Percentiles rank a stretch among this genome's conserved stretches.
Conservation (phyloP, 2,797 vertebrate genomes). For the Pachyuromys duprasi region DNA sequence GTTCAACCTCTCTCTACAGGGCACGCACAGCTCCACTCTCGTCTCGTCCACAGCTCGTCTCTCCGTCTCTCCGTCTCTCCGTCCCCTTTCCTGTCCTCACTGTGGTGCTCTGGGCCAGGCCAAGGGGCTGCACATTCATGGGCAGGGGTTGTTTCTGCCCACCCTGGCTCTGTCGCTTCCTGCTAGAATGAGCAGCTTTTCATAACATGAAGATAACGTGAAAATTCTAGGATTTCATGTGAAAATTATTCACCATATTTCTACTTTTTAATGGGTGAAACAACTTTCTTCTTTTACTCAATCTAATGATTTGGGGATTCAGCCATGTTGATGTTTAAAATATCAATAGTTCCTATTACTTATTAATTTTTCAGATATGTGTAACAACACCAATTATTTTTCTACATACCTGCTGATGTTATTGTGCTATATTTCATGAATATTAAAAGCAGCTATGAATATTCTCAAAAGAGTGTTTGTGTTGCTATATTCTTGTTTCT, state of each 20-base stretch:
- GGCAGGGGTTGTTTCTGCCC: background rate
- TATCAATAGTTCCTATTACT: background rate
- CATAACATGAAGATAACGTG: background rate
- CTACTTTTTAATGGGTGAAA: background rate
- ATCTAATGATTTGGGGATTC: background rate
- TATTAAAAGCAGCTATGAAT: background rate
- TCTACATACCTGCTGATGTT: background rate
- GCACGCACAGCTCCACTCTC: background rate
- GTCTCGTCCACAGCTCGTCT: too few relatives aligned
- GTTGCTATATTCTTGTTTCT: background rate
- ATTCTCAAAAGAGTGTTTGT: background rate
- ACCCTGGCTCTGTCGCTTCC: background rate
- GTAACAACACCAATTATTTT: background rate
- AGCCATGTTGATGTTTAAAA: background rate
- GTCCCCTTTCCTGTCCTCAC: background rate
- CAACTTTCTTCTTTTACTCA: background rate
- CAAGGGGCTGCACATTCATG: background rate
- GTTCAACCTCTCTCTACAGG: background rate
- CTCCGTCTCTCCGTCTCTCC: background rate
- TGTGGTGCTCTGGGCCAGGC: background rate
- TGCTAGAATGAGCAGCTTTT: background rate
- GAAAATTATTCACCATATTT: background rate
- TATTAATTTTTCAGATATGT: constrained; percentile 12
- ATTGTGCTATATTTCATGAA: background rate
- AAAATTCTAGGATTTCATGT: constrained; percentile 39